A percentile compares a stretch with the other conserved stretches of the same genome.
Evolutionary conservation across 2,888 invertebrate species (phyloP).

Genomic region (Mesorhabditis spiculigera): DNA sequence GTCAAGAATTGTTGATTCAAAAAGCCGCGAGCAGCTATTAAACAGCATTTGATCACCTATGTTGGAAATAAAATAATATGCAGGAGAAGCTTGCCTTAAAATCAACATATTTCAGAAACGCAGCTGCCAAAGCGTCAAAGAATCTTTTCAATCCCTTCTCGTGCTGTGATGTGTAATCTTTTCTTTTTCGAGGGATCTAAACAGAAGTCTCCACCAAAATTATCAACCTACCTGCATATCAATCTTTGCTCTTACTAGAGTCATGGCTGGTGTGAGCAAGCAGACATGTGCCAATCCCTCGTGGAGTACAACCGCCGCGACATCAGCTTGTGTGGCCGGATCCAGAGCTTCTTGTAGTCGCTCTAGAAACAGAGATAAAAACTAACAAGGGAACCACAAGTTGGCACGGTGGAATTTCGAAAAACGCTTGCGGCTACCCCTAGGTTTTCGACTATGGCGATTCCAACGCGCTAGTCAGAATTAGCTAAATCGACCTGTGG

Average conservation of each 20-base stretch:
- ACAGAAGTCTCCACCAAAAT: neutral
- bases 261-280: constrained; percentile 92
- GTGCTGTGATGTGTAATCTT: constrained; percentile 87
- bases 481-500: too few species aligned
- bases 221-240: constrained; percentile 64
- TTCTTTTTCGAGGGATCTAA: constrained; percentile 82
- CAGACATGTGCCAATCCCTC: constrained; percentile 82
- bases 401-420: too few species aligned
- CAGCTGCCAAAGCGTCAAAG: constrained; percentile 73
- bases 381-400: too few species aligned
- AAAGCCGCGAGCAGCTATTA: constrained; percentile 95
- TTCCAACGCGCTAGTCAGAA: too few species aligned
- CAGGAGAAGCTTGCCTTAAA: constrained; percentile 27
- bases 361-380: constrained; percentile 26
- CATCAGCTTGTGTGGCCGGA: constrained; percentile 85
- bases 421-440: too few species aligned
- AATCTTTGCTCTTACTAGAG: constrained; percentile 88
- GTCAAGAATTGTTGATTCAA: constrained; percentile 89
- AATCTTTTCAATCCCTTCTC: constrained; percentile 82
- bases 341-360: constrained; percentile 74
- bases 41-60: constrained; percentile 83
- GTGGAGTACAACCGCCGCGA: constrained; percentile 90
- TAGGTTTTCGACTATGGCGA: too few species aligned
- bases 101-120: constrained; percentile 52
- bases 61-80: neutral